A percentile compares a stretch with the other conserved stretches of the same genome.
These are phyloP conservation scores for Lasioglossum zephyrum DNA, from an alignment of 2,888 invertebrate genomes.

Conservation along the genomic window DNA sequence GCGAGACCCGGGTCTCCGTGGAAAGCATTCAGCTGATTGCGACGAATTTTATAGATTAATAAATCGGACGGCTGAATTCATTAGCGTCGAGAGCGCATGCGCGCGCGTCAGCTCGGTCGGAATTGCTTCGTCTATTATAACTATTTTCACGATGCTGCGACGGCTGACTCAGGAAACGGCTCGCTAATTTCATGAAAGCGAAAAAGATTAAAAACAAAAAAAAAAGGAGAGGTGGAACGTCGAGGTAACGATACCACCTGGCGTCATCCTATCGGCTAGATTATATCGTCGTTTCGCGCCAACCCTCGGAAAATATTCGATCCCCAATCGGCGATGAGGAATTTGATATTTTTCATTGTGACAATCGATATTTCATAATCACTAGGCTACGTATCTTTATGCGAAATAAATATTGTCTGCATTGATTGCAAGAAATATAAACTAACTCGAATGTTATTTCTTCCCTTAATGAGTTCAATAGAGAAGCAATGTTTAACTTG, in stretches of 20 bases:
- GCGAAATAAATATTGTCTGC: too few relatives aligned
- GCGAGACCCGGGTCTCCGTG: background rate
- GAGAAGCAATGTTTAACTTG: too few relatives aligned
- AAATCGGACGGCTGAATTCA: slow-evolving; percentile 66
- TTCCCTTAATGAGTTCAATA: too few relatives aligned
- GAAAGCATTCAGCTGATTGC: slow-evolving; percentile 21
- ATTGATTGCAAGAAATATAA: too few relatives aligned
- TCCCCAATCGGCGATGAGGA: slow-evolving; percentile 39
- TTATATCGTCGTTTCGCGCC: slow-evolving; percentile 65
- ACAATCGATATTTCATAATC: slow-evolving; percentile 27
- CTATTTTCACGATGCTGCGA: slow-evolving; percentile 52
- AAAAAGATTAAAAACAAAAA: background rate
- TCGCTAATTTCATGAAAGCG: slow-evolving; percentile 46
- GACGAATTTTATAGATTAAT: slow-evolving; percentile 59
- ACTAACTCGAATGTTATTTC: too few relatives aligned
- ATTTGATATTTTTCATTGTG: slow-evolving; percentile 44
- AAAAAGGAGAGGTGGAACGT: background rate
- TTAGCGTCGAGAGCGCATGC: slow-evolving; percentile 15
- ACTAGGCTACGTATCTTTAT: background rate
- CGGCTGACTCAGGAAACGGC: slow-evolving; percentile 55
- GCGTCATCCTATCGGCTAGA: slow-evolving; percentile 61
- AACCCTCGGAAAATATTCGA: slow-evolving; percentile 58
- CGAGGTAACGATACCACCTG: slow-evolving; percentile 61
- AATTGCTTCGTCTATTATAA: slow-evolving; percentile 38
- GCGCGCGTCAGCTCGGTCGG: slow-evolving; percentile 6